These are phyloP conservation scores for Ptilorrhoa leucosticta DNA, from an alignment of 2,113 vertebrate species.

Conservation along the genomic window DNA sequence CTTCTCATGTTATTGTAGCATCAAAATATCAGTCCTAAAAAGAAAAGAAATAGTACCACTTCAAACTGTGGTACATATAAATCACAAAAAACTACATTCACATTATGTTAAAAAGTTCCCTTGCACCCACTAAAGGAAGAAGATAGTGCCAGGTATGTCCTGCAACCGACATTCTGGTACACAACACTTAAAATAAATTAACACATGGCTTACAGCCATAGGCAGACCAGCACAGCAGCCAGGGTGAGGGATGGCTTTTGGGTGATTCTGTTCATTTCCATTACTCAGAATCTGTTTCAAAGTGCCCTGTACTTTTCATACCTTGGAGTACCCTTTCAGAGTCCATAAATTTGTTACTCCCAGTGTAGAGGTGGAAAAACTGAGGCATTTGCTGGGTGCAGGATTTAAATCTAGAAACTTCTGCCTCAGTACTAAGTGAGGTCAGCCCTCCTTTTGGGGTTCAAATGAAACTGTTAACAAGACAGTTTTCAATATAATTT, in stretches of 20 bases:
- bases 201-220: background rate
- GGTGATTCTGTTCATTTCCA: background rate
- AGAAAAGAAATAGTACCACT: background rate
- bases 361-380: background rate
- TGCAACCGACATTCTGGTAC: background rate
- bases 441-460: conserved; percentile 1
- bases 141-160: background rate
- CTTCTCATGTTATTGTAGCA: conserved; percentile 24
- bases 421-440: background rate
- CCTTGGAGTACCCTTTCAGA: background rate
- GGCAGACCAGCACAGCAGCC: background rate
- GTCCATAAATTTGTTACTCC: background rate
- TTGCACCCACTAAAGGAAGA: conserved; percentile 30
- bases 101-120: conserved; percentile 17
- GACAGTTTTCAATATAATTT: conserved; percentile 5
- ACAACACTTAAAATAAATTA: background rate
- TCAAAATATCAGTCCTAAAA: conserved; percentile 27
- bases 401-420: background rate
- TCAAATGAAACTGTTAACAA: conserved; percentile 29
- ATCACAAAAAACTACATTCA: conserved; percentile 41
- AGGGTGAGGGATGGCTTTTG: background rate
- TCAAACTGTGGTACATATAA: conserved; percentile 8
- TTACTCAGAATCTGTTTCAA: background rate
- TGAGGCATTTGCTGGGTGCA: background rate
- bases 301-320: background rate